Evolutionary conservation across 2,888 invertebrate species (phyloP).

Genomic region (Catocala nupta): DNA sequence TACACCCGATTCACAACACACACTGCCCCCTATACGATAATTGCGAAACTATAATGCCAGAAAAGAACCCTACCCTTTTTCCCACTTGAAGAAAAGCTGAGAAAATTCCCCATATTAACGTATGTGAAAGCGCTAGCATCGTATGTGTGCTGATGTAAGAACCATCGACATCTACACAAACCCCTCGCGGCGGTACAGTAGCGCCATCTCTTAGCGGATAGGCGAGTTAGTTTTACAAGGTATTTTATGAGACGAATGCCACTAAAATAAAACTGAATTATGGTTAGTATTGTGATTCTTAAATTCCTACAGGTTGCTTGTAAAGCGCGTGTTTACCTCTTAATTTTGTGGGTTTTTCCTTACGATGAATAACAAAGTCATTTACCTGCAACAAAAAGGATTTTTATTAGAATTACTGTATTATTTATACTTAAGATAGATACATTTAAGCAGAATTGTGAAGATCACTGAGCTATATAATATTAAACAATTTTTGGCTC

Average conservation of each 20-base stretch:
- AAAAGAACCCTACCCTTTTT: slow-evolving; percentile 68
- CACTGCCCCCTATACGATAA: slow-evolving; percentile 80
- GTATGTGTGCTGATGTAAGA: slow-evolving; percentile 56
- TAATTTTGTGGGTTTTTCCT: slow-evolving; percentile 48
- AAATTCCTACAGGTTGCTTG: slow-evolving; percentile 57
- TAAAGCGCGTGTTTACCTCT: slow-evolving; percentile 50
- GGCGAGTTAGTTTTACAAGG: slow-evolving; percentile 57
- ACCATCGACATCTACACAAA: slow-evolving; percentile 45
- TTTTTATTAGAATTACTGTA: slow-evolving; percentile 30
- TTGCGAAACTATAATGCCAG: slow-evolving; percentile 73
- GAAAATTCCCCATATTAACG: slow-evolving; percentile 69
- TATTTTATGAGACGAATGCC: slow-evolving; percentile 50
- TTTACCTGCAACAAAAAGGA: slow-evolving; percentile 68
- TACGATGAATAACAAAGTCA: slow-evolving; percentile 38
- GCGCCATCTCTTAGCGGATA: slow-evolving; percentile 80
- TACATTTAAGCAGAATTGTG: neutral
- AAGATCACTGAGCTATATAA: neutral
- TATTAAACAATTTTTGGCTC: too few relatives aligned
- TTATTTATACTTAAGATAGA: neutral
- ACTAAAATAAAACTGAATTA: slow-evolving; percentile 57
- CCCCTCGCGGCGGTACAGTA: slow-evolving; percentile 45
- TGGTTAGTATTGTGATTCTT: slow-evolving; percentile 53
- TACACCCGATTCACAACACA: slow-evolving; percentile 31
- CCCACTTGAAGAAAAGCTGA: slow-evolving; percentile 74
- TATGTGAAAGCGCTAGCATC: slow-evolving; percentile 65